Evolutionary conservation across 2,113 vertebrate genomes (phyloP).

Genomic region (Petroica traversi): DNA sequence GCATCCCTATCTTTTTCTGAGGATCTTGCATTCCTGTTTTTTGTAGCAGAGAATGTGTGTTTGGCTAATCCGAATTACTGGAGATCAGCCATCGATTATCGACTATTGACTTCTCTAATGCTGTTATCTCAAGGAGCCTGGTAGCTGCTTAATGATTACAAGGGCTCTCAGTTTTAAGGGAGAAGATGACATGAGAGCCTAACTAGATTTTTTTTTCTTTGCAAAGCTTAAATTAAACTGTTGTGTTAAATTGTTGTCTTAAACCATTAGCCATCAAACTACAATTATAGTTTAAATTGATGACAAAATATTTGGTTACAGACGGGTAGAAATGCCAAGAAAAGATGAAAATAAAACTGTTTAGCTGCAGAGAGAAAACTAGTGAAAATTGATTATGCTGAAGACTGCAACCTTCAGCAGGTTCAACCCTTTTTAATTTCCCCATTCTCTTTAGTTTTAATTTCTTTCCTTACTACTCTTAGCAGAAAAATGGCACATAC

Average conservation of each 20-base stretch:
- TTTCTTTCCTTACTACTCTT: background rate
- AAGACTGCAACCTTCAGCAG: background rate
- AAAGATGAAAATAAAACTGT: background rate
- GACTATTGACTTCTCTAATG: background rate
- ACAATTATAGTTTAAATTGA: background rate
- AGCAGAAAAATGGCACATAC: background rate
- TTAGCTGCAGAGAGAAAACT: background rate
- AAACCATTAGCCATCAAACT: background rate
- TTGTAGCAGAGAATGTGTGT: background rate
- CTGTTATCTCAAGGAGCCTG: background rate
- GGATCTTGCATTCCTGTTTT: background rate
- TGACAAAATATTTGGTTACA: background rate
- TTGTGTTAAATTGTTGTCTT: background rate
- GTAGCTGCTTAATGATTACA: background rate
- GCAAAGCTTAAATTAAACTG: background rate
- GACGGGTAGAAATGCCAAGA: background rate
- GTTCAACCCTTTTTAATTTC: background rate
- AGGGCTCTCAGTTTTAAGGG: background rate
- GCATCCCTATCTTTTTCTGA: background rate
- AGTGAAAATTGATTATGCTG: background rate
- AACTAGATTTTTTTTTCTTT: background rate
- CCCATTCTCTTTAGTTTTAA: background rate
- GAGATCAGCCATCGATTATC: background rate
- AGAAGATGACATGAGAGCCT: background rate
- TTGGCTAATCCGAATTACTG: background rate